A percentile compares a stretch with the other conserved stretches of the same genome.
Conservation (phyloP, 2,888 invertebrate genomes). For the Nemoura dubitans region DNA sequence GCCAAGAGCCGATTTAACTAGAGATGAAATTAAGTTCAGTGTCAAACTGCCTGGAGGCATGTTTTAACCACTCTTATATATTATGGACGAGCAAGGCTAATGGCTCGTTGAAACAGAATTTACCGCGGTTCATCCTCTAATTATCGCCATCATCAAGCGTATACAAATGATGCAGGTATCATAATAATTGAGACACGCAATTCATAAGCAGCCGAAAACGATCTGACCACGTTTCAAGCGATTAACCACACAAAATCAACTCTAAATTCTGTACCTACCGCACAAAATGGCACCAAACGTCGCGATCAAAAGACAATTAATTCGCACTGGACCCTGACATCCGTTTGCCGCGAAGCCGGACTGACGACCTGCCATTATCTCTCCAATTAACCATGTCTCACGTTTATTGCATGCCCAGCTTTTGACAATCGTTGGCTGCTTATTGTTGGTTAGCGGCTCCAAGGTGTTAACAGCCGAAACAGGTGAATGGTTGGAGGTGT, state of each 20-base stretch:
- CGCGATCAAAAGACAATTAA: background rate
- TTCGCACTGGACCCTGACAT: background rate
- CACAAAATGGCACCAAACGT: background rate
- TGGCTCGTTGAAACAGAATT: background rate
- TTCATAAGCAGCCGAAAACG: background rate
- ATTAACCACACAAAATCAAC: too few species aligned
- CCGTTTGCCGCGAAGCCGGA: background rate
- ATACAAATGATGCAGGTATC: too few species aligned
- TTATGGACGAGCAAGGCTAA: background rate
- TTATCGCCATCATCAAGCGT: background rate
- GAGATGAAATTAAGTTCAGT: too few species aligned
- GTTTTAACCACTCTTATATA: too few species aligned
- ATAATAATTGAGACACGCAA: background rate
- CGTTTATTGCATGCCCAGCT: background rate
- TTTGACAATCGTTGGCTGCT: background rate
- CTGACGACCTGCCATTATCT: background rate
- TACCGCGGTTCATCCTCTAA: background rate
- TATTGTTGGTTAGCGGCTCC: slow-evolving; percentile 8
- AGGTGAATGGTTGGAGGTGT: background rate
- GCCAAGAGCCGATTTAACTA: too few species aligned
- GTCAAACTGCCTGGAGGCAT: too few species aligned
- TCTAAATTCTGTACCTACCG: too few species aligned
- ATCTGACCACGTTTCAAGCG: background rate
- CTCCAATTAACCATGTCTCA: background rate
- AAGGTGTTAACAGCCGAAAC: slow-evolving; percentile 14